phyloP scores from a whole-genome alignment of 1,140 invertebrate genomes.

The Drosophila sechellia region DNA sequence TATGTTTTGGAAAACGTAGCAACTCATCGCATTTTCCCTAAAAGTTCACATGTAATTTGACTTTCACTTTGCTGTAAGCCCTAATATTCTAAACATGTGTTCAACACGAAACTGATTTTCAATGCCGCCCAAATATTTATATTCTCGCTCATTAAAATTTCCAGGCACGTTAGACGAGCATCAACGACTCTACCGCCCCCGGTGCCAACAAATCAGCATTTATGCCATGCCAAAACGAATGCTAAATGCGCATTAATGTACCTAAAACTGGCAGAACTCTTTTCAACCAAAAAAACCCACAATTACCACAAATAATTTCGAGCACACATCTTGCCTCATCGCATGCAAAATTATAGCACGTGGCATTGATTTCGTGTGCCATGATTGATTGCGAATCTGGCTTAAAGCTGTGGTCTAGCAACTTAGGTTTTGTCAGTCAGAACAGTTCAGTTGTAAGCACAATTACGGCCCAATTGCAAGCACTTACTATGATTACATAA shows the following conservation, averaged over 20 bases:
- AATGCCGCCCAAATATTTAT: slow-evolving; percentile 33
- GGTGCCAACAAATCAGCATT: slow-evolving; percentile 15
- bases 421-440: background rate
- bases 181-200: slow-evolving; percentile 6
- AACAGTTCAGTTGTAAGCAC: background rate
- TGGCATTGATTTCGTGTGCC: slow-evolving; percentile 39
- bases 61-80: background rate
- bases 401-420: slow-evolving; percentile 12
- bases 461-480: background rate
- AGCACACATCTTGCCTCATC: slow-evolving; percentile 12
- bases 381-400: slow-evolving; percentile 28
- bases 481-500: slow-evolving; percentile 19
- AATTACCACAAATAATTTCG: slow-evolving; percentile 49
- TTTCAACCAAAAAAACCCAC: background rate
- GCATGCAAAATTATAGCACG: slow-evolving; percentile 44
- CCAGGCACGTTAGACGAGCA: slow-evolving; percentile 36
- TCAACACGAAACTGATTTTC: slow-evolving; percentile 30
- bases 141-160: slow-evolving; percentile 31
- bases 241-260: slow-evolving; percentile 42
- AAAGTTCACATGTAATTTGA: slow-evolving; percentile 6
- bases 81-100: slow-evolving; percentile 15
- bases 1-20: background rate
- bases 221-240: slow-evolving; percentile 9
- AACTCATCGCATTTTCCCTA: background rate
- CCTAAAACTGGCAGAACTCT: slow-evolving; percentile 34